Evolutionary conservation across 2,113 vertebrate genomes (phyloP), one percentile per base, ranked within the genome.

Genomic region (Suncus etruscus): DNA sequence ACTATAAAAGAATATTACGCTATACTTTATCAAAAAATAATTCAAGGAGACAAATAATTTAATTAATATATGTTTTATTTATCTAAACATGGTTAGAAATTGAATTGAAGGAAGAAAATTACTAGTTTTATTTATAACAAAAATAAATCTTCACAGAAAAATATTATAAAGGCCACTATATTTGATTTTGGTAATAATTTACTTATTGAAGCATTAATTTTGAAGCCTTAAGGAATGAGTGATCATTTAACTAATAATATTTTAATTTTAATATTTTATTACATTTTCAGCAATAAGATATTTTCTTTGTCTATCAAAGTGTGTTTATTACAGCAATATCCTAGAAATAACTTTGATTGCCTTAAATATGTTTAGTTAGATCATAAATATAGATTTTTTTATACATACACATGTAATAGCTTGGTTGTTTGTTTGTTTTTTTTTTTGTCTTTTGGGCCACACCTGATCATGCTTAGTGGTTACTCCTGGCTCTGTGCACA

Each of bases 151-250:
- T 87, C 61, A 72, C 3, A n/a, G 50, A 65, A 63, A 51, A 68
- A 16, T 79, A 22, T 72, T n/a, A 87, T 31, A 65, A 11, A 63
- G 73, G 5, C 39, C 39, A 39, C 3, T 39, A 39, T 39, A 39
- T 39, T 39, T 39, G 39, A 39, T 39, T 39, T 39, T 39, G 39
- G 39, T 39, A 39, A 39, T 39, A 39, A 39, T 39, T 39, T 31
- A 90, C 87, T 91, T 24, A 66, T 69, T 70, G 61, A 66, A 39
- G 81, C 7, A 29, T 77, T 79, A 75, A 82, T 11, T 75, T 74
- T 94, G 15, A 89, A 78, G 9, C 86, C 24, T 92, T 78, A 84
- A 84, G 84, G 32, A 91, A 39, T 73, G 27, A 91, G 31, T 89
- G 66, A 39, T 39, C 3, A 39, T 39, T 3, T 66, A 66, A 50